These are phyloP conservation scores for Solea solea DNA, from an alignment of 2,113 vertebrate genomes.

Conservation along the genomic window DNA sequence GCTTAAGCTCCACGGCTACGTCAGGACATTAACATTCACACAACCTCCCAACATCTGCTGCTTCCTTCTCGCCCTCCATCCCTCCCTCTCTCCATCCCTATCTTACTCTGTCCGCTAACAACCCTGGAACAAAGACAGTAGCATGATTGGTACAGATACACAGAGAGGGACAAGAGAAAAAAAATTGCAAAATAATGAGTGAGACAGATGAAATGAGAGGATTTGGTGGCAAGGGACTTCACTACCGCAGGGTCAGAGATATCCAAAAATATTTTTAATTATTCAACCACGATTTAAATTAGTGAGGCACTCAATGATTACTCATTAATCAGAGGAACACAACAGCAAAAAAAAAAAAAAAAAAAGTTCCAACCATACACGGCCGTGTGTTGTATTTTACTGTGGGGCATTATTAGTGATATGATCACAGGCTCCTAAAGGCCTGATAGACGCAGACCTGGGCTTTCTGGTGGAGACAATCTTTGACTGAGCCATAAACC, in stretches of 20 bases:
- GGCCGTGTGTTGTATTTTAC: slow-evolving; percentile 24
- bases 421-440: slow-evolving; percentile 25
- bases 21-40: slow-evolving; percentile 98
- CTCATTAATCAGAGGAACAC: slow-evolving; percentile 4
- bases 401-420: slow-evolving; percentile 17
- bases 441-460: slow-evolving; percentile 32
- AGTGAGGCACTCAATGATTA: slow-evolving; percentile 1
- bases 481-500: slow-evolving; percentile 68
- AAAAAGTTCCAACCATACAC: slow-evolving; percentile 7
- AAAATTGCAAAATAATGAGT: not conserved
- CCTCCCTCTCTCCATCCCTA: slow-evolving; percentile 57
- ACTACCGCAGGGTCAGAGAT: slow-evolving; percentile 25
- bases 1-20: slow-evolving; percentile 89
- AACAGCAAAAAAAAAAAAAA: not conserved
- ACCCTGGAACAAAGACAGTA: slow-evolving; percentile 67
- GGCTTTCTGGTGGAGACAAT: slow-evolving; percentile 39
- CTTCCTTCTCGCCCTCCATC: slow-evolving; percentile 71
- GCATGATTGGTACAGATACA: not conserved
- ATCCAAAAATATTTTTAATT: slow-evolving; percentile 27
- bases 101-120: slow-evolving; percentile 58
- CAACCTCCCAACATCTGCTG: slow-evolving; percentile 97
- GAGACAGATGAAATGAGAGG: slow-evolving; percentile 8
- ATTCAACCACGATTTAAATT: slow-evolving; percentile 32
- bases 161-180: slow-evolving; percentile 9
- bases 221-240: slow-evolving; percentile 21